Percentiles rank a stretch among this genome's conserved stretches.
Evolutionary conservation across 2,797 vertebrate species (phyloP).

Genomic region (Rachycentron canadum): DNA sequence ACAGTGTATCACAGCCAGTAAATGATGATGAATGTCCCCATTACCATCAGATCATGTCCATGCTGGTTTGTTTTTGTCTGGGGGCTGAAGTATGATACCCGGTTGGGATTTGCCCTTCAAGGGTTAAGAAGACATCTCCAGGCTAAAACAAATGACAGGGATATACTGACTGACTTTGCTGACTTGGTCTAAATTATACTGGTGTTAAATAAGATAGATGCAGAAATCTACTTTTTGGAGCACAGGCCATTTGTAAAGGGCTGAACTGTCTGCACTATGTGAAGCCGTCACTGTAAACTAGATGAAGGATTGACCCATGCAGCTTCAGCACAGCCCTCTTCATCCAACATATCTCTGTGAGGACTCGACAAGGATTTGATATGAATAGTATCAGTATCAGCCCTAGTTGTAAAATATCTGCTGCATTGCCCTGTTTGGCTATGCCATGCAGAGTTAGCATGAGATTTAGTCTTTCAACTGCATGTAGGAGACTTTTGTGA

Average conservation of each 20-base stretch:
- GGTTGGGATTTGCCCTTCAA: constrained; percentile 51
- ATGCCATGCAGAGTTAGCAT: no score
- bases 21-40: constrained; percentile 64
- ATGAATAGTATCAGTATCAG: neutral
- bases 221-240: neutral
- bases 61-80: constrained; percentile 70
- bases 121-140: constrained; percentile 71
- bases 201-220: constrained; percentile 2
- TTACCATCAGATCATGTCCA: constrained; percentile 60
- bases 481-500: neutral
- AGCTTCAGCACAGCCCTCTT: neutral
- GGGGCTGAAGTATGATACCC: constrained; percentile 53
- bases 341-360: neutral
- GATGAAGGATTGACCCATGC: neutral
- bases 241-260: neutral
- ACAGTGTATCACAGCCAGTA: constrained; percentile 31
- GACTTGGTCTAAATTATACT: constrained; percentile 16
- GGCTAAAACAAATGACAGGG: constrained; percentile 69
- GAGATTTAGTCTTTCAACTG: neutral
- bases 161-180: constrained; percentile 29
- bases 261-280: neutral
- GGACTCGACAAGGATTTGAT: neutral
- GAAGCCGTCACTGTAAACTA: neutral
- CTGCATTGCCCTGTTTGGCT: no score
- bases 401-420: neutral